Percentiles rank a stretch among this genome's conserved stretches.
Evolutionary conservation across 2,113 vertebrate species (phyloP).

Genomic region (Bujurquina vittata): DNA sequence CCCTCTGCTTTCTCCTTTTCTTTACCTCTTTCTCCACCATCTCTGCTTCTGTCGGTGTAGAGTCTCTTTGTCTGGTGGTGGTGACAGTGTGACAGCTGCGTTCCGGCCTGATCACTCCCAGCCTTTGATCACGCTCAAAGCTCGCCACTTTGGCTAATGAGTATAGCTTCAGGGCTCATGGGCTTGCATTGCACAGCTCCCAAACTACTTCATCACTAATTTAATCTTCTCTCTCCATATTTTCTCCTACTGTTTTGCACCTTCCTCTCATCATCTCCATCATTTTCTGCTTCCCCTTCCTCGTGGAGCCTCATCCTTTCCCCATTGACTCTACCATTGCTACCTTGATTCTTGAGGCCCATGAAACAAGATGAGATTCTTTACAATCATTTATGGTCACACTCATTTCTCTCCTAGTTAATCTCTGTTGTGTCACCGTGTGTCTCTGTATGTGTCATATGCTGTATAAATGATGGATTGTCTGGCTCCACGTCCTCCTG

Average conservation of each 20-base stretch:
- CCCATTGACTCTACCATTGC: neutral
- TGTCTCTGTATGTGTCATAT: neutral
- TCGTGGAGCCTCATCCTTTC: neutral
- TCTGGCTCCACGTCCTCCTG: neutral
- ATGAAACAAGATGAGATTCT: neutral
- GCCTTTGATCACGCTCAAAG: slow-evolving; percentile 65
- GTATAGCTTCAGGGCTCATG: slow-evolving; percentile 41
- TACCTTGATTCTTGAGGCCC: neutral
- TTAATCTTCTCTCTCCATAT: neutral
- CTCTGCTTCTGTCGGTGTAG: neutral
- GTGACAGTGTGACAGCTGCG: slow-evolving; percentile 68
- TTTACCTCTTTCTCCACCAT: neutral
- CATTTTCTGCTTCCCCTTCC: neutral
- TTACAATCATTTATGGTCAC: neutral
- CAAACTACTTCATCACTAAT: slow-evolving; percentile 4
- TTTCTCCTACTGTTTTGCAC: neutral
- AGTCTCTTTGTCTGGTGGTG: slow-evolving; percentile 39
- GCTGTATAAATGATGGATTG: neutral
- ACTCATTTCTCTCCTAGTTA: neutral
- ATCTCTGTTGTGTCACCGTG: neutral
- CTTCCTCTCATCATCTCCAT: neutral
- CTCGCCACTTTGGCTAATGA: slow-evolving; percentile 67
- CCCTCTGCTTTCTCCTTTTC: neutral
- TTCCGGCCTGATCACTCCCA: slow-evolving; percentile 32
- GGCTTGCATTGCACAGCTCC: slow-evolving; percentile 10